A percentile compares a stretch with the other conserved stretches of the same genome.
These are phyloP conservation scores for Glossophaga mutica DNA, from an alignment of 2,797 vertebrate genomes.

Conservation along the genomic window DNA sequence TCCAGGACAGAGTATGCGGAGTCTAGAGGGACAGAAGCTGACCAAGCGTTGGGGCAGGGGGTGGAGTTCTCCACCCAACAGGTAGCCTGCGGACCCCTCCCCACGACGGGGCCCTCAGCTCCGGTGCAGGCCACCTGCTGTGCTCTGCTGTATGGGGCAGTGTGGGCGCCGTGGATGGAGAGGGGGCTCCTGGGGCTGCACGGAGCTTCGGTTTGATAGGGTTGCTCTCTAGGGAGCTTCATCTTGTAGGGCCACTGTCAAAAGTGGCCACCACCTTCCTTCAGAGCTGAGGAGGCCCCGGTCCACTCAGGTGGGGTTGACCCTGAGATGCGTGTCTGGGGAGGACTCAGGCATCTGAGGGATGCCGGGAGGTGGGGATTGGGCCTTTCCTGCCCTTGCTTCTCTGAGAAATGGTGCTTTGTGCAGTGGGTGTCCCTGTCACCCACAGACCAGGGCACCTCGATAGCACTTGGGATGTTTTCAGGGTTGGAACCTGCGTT, in stretches of 20 bases:
- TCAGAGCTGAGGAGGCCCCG: neutral
- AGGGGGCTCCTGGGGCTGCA: neutral
- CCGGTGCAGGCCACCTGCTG: neutral
- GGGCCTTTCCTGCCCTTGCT: neutral
- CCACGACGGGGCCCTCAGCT: neutral
- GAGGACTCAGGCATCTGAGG: neutral
- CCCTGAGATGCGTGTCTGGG: too few species aligned
- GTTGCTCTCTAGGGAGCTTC: neutral
- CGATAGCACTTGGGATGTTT: neutral
- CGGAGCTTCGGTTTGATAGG: neutral
- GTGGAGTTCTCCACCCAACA: neutral
- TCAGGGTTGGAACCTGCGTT: neutral
- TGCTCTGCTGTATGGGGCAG: neutral
- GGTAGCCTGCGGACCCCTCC: neutral
- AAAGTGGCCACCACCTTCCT: neutral
- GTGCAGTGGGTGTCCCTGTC: neutral
- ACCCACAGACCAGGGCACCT: neutral
- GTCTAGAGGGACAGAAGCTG: slow-evolving; percentile 24
- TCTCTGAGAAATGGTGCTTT: neutral
- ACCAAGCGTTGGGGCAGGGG: neutral
- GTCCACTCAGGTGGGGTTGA: neutral
- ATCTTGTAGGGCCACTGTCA: too few species aligned
- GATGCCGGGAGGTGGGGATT: neutral
- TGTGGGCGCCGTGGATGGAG: neutral
- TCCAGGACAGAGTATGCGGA: slow-evolving; percentile 53